Evolutionary conservation across 92 coral and sea anemone species (phyloP), one percentile per base, ranked within the genome.

Genomic region (Epizoanthus scotinus): DNA sequence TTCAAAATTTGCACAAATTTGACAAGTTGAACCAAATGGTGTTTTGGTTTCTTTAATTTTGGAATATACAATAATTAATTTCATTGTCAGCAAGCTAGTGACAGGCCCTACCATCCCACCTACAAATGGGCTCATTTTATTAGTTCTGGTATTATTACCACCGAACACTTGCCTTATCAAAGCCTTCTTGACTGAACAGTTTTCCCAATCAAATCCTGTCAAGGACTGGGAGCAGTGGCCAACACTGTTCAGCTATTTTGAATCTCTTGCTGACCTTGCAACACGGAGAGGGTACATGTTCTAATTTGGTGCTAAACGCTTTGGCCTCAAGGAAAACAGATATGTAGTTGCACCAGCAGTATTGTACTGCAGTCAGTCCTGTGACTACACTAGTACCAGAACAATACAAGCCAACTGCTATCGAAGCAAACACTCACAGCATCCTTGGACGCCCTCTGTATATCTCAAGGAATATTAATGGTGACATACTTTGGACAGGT

Each of bases 211-310:
- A 5, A 70, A 91, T 68, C 90, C 94, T 28, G 90, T 88, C 2
- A 77, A 71, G n/a, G 77, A 83, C 71, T 88, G 94, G 94, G 84
- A 90, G 47, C 77, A 82, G 14, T 91, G 88, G 94, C 94, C 91
- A 73, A 91, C 94, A 67, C 27, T 88, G 59, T 81, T 61, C 63
- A 90, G 90, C 60, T 73, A 47, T 57, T 87, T 91, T 68, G 85
- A 90, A 69, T 87, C 94, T 9, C 84, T 87, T 60, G 79, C 84
- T 50, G 86, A 79, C 64, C 64, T 83, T 38, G 88, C 89, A 8
- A 18, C 87, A 20, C 84, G 89, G 63, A 90, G 62, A 80, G 89
- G 94, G 0, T 84, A 83, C 71, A 87, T 62, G 78, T 87, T 90
- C 70, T 90, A 83, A 68, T 87, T 90, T 61, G 91, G 94, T 44